Base-by-base conservation (phyloP, 2,888 invertebrate genomes). In the Patella caerulea region DNA sequence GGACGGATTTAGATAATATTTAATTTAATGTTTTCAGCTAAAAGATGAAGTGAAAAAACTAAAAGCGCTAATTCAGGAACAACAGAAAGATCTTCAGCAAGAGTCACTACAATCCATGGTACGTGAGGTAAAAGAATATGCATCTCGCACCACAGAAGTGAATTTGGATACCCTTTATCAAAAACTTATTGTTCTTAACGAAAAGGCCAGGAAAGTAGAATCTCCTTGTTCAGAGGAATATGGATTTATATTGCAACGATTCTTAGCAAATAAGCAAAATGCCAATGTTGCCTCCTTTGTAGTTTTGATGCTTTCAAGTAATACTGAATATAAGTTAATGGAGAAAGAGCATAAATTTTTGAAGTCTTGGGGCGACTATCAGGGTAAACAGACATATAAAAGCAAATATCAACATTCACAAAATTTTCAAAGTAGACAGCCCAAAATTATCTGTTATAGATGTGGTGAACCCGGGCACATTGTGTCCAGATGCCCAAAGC, bases 41-140 rank as follows among this genome's bases (percentile, higher is more conserved):
- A n/a, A 24, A 19, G 65, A 65, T n/a, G 65, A 65, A n/a, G 9
- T 65, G 19, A 65, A 65, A 24, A 65, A 65, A 12, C 19, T 65
- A 9, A 65, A 12, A 19, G n/a, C 65, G 24, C n/a, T 19, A 3
- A 24, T 65, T n/a, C 19, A 19, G 2, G 19, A 19, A 12, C 65
- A 65, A 12, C 19, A 65, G 24, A 65, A 65, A 24, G 24, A 24
- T 7, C 11, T 65, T 19, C n/a, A n/a, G 24, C 19, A 65, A 65
- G 65, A n/a, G 24, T 65, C 65, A 12, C 19, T 65, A 19, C 19
- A 65, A 19, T n/a, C 24, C 2, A 65, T 65, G n/a, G 11, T 19
- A n/a, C n/a, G 65, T 9, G 65, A 65, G 24, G 65, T 65, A 65
- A 65, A 65, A n/a, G 65, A 65, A 24, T 65, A 65, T 65, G 65